These are phyloP conservation scores for Haemorhous mexicanus DNA, from an alignment of 2,113 vertebrate genomes.

Conservation along the genomic window DNA sequence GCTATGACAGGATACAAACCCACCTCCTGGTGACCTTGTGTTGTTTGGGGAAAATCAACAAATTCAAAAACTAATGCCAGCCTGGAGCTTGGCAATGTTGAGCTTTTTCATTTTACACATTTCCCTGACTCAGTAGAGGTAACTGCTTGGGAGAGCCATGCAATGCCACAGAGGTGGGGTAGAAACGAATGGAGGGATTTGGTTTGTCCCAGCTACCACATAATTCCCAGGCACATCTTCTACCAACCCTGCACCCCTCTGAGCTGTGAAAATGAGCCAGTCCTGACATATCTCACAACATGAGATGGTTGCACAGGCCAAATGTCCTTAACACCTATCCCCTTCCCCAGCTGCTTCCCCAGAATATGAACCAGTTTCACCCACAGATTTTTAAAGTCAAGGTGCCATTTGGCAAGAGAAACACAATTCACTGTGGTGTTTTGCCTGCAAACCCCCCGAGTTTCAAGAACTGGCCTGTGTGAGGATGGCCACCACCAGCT, in stretches of 20 bases:
- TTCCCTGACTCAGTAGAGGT: neutral
- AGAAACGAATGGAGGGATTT: neutral
- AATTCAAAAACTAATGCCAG: neutral
- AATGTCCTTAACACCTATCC: neutral
- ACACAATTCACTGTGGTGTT: neutral
- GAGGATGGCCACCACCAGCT: neutral
- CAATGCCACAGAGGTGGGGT: neutral
- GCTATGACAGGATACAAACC: neutral
- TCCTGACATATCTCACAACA: neutral
- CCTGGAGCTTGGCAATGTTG: neutral
- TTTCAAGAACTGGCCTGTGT: neutral
- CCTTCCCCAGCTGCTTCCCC: neutral
- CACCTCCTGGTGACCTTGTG: neutral
- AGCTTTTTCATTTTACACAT: neutral
- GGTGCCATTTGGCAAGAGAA: slow-evolving; percentile 9
- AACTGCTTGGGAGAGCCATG: neutral
- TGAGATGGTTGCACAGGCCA: neutral
- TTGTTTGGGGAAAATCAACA: neutral
- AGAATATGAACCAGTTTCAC: neutral
- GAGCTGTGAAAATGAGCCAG: neutral
- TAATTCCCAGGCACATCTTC: neutral
- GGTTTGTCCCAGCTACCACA: neutral
- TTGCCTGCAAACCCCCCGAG: neutral
- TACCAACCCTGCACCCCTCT: neutral
- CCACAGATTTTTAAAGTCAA: neutral